Evolutionary conservation across 1,140 invertebrate genomes (phyloP), one percentile per base, ranked within the genome.

Genomic region (Kradibia gibbosae): DNA sequence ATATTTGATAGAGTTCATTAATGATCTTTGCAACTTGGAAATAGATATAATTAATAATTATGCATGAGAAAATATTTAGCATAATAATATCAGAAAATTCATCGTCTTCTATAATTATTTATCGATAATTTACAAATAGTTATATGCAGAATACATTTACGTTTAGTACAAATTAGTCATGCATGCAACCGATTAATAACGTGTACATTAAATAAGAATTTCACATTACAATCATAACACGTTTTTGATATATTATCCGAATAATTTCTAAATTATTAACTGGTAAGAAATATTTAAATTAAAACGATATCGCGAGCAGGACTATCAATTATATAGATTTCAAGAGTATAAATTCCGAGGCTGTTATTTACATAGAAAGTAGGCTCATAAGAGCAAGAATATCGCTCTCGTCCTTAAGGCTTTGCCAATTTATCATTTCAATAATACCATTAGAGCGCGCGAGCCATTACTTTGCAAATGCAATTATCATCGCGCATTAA

Each of bases 401-500:
- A 10, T 22, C 34, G 34, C 34, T 39, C 62, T 4, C 22, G 15
- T 25, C n/a, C 42, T 1, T 4, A 20, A 70, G 42, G 3, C 8
- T 55, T 31, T 36, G 2, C 48, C 39, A 45, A 80, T 80, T 42
- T 71, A 50, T 80, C 78, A 80, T 74, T 74, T 74, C 70, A 57
- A 74, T 80, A 65, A 80, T 57, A 71, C 78, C 78, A 74, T 80
- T 80, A 80, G 78, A 73, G 0, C 34, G 0, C 34, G 22, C 45
- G 20, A 20, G 76, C 45, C 22, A 67, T 78, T 57, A 72, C 36
- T 78, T 57, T 42, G 50, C 55, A 78, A 67, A 28, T 53, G 78
- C 78, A 80, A 74, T 80, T 74, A 80, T 60, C 53, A 71, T 36
- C 65, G 77, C 50, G 77, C 45, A 70, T 76, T 78, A 78, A 78